Evolutionary conservation across 2,797 vertebrate species (phyloP), one percentile per base, ranked within the genome.

Genomic region (Chaetophractus vellerosus): DNA sequence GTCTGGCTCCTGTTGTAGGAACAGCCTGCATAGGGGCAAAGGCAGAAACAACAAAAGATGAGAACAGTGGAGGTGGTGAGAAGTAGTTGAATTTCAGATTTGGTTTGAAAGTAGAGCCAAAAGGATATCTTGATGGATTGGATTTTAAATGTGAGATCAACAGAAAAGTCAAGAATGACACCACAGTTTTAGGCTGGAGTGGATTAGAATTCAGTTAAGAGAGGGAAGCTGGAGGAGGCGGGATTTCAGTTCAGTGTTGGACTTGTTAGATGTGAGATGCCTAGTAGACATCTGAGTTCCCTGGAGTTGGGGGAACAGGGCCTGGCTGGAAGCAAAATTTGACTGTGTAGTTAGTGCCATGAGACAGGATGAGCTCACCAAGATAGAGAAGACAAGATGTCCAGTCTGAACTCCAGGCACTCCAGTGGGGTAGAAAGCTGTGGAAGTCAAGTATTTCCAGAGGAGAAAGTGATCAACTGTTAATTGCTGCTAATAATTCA

Each of bases 111-210:
- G 28, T 18, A 80, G 10, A 82, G 57, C 28, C 28, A 7, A 85
- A 90, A 88, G 38, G 24, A 68, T 41, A 71, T 89, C 11, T 28
- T 61, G 33, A 75, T 36, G n/a, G 26, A 55, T 19, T 80, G 19
- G 36, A 82, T 76, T 89, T 52, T 9, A 95, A 96, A 83, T 31
- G 26, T 52, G 23, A 79, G n/a, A 85, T n/a, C 93, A 75, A 81
- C 1, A 55, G 31, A 82, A 88, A 91, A 48, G 36, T 89, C 31
- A n/a, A 61, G 38, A 31, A 68, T 50, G 64, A 72, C 2, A 61
- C 5, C 28, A 93, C 92, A 10, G 19, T 74, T 93, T 90, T 36
- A 36, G 50, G 24, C 28, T 57, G 12, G 50, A 76, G 12, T n/a
- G 41, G 57, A 48, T 76, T 80, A 45, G 55, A 76, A 38, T 88